Evolutionary conservation across 2,888 invertebrate genomes (phyloP).

Genomic region (Eumacrocentrus americanus): DNA sequence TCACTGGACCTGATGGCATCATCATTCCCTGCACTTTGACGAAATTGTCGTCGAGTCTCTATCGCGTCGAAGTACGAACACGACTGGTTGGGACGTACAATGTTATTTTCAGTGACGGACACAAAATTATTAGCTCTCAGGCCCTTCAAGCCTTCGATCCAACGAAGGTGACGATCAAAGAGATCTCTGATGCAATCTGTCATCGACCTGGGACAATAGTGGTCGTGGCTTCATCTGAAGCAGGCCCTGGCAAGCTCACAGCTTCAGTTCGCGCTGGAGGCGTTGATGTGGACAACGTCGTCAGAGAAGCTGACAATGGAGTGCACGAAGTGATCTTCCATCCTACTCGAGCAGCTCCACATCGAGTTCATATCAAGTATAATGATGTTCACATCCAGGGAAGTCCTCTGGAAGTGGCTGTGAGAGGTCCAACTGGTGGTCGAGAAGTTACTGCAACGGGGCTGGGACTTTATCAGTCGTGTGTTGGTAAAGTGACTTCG

Average conservation of each 20-base stretch:
- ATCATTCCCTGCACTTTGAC: conserved; percentile 60
- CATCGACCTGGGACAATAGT: conserved; percentile 81
- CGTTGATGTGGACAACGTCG: conserved; percentile 80
- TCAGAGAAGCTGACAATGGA: conserved; percentile 75
- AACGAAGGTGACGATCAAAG: conserved; percentile 72
- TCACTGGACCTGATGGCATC: conserved; percentile 65
- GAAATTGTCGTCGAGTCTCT: conserved; percentile 71
- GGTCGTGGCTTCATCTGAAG: conserved; percentile 75
- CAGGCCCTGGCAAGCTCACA: conserved; percentile 84
- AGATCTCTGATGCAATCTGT: conserved; percentile 78
- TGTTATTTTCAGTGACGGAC: conserved; percentile 70
- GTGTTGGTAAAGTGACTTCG: conserved; percentile 80
- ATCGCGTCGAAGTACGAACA: conserved; percentile 78
- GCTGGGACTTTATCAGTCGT: conserved; percentile 83
- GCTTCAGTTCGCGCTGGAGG: conserved; percentile 83
- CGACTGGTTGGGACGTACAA: conserved; percentile 77
- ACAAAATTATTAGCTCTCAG: conserved; percentile 66
- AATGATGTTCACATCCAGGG: conserved; percentile 79
- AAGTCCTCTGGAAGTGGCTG: conserved; percentile 67
- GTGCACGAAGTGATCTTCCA: conserved; percentile 86
- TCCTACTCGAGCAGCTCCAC: conserved; percentile 85
- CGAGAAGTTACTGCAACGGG: conserved; percentile 80
- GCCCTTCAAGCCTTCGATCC: conserved; percentile 81
- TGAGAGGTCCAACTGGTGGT: conserved; percentile 70
- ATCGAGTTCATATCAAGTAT: conserved; percentile 83